Conservation (phyloP, 2,797 vertebrate genomes). For the Sternarchorhynchus goeldii region DNA sequence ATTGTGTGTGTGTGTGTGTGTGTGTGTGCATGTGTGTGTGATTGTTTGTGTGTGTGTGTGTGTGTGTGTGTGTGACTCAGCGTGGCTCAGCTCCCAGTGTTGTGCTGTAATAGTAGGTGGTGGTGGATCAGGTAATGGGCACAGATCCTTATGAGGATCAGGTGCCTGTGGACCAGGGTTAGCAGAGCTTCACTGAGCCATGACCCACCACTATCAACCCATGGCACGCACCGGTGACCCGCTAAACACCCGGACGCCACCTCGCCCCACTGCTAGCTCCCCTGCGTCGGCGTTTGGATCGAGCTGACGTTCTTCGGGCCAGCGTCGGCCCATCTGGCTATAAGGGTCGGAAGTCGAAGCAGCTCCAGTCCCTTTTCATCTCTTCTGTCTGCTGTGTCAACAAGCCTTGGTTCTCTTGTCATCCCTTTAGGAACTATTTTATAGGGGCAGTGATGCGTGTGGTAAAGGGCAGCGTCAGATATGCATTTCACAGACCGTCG, state of each 20-base stretch:
- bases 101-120: conserved; percentile 3
- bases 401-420: neutral
- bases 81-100: conserved; percentile 1
- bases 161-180: conserved; percentile 39
- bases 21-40: conserved; percentile 10
- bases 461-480: neutral
- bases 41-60: neutral
- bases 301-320: neutral
- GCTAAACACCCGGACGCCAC: conserved; percentile 33
- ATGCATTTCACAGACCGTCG: conserved; percentile 27
- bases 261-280: neutral
- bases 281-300: conserved; percentile 10
- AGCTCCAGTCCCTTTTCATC: neutral
- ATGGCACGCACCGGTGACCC: neutral
- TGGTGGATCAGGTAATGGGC: conserved; percentile 24
- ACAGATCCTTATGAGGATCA: conserved; percentile 32
- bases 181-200: conserved; percentile 26
- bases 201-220: conserved; percentile 9
- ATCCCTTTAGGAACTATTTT: conserved; percentile 10
- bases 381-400: conserved; percentile 30
- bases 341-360: neutral
- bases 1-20: neutral
- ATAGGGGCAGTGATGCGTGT: conserved; percentile 17
- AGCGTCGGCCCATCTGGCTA: neutral
- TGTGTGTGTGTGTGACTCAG: neutral